Base-by-base conservation (phyloP, 2,888 invertebrate species). In the Drosophila nigricruria region DNA sequence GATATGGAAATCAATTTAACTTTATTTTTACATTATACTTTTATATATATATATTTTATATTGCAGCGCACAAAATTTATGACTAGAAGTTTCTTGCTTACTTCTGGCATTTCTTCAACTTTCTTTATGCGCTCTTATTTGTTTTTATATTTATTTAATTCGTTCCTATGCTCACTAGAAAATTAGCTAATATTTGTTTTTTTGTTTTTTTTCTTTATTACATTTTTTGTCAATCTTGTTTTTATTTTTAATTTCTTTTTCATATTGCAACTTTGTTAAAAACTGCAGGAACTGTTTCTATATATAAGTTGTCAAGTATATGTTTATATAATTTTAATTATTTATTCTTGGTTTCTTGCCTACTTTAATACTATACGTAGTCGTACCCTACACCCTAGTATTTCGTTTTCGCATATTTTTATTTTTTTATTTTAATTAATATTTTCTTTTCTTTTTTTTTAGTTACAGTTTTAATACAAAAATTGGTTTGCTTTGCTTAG, bases 261-360 rank as follows among this genome's bases (percentile, higher is more conserved):
- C 57, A 68, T 69, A 73, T 80, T 83, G 86, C 81, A 82, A 81
- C 78, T 83, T 79, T 75, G 73, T 73, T 86, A 68, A 82, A 80
- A 82, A 86, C 84, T 88, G 86, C 89, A 87, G 89, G 86, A 87
- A 87, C 86, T 87, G 73, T 66, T 69, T 84, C 77, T 81, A 70
- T 73, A 56, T 72, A 68, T 70, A 71, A 71, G 68, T 77, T 68
- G 45, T 70, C 72, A 64, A 52, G 73, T 62, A 71, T 67, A 65
- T 36, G 40, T 5, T 74, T n/a, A 38, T 25, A 25, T 53, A 38
- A 36, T 52, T 52, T 16, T 23, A 52, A n/a, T 52, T 73, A 42
- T 58, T 63, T 40, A 60, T 77, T 65, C 56, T 38, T 53, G 63
- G 40, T 68, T 65, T 59, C 38, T 67, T 67, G 65, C 54, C 68